phyloP scores from a whole-genome alignment of 92 coral and sea anemone species.

The Desmophyllum pertusum region DNA sequence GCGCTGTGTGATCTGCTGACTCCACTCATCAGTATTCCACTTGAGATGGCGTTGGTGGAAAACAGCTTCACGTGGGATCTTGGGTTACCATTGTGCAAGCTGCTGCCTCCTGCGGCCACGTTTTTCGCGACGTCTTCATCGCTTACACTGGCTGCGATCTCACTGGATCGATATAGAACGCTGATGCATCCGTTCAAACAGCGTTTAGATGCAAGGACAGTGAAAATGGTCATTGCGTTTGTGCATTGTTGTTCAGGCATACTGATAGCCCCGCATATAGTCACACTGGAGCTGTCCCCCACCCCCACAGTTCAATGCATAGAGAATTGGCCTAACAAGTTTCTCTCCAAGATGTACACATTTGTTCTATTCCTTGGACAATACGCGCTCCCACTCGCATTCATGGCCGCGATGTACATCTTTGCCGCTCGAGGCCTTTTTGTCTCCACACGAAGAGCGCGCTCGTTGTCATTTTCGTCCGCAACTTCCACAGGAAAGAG shows the following conservation, averaged over 20 bases:
- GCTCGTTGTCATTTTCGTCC: constrained; percentile 14
- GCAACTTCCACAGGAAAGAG: constrained; percentile 1
- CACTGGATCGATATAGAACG: constrained; percentile 71
- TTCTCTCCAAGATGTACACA: constrained; percentile 68
- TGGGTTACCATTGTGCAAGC: constrained; percentile 50
- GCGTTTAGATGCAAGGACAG: constrained; percentile 44
- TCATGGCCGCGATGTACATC: constrained; percentile 71
- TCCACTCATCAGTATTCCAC: constrained; percentile 68
- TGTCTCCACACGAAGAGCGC: constrained; percentile 24
- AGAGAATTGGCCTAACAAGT: constrained; percentile 70
- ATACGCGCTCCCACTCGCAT: constrained; percentile 64
- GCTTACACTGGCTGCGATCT: constrained; percentile 63
- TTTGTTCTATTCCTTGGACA: constrained; percentile 63
- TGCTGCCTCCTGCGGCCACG: constrained; percentile 50
- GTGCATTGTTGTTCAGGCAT: constrained; percentile 45
- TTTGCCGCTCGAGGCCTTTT: constrained; percentile 52
- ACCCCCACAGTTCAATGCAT: constrained; percentile 42
- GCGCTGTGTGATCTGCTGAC: constrained; percentile 72
- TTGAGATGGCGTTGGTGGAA: constrained; percentile 56
- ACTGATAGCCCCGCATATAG: constrained; percentile 42
- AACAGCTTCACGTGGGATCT: constrained; percentile 43
- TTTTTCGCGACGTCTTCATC: constrained; percentile 58
- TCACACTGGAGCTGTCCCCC: constrained; percentile 29
- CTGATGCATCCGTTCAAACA: constrained; percentile 68
- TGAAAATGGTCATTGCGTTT: constrained; percentile 31